Conservation (phyloP, 2,797 vertebrate species). For the Salarias fasciatus region DNA sequence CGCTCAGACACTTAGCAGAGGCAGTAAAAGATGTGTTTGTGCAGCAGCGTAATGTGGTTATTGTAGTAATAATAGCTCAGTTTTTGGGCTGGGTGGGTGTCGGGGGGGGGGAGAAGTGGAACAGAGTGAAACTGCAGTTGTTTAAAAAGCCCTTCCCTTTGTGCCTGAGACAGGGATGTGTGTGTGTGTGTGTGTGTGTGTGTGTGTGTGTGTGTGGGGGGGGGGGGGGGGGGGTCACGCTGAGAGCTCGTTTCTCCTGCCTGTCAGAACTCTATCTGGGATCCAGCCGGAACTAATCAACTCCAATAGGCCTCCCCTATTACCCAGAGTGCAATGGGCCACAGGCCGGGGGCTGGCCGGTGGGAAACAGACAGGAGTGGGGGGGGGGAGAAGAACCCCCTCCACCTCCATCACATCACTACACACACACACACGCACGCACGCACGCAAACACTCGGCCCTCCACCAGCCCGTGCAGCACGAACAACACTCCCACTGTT, state of each 20-base stretch:
- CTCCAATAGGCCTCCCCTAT: constrained; percentile 92
- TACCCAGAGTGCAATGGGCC: constrained; percentile 88
- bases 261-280: constrained; percentile 98
- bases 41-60: constrained; percentile 55
- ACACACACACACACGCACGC: constrained; percentile 41
- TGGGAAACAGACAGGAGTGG: constrained; percentile 78
- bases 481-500: constrained; percentile 86
- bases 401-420: not conserved
- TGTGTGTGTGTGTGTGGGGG: too few species aligned
- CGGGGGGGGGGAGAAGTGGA: constrained; percentile 31
- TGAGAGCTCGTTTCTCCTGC: constrained; percentile 90
- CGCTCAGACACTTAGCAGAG: constrained; percentile 3
- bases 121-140: constrained; percentile 72
- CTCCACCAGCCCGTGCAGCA: constrained; percentile 66
- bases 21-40: constrained; percentile 37
- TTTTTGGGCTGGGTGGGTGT: constrained; percentile 2
- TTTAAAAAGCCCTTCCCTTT: constrained; percentile 84
- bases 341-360: constrained; percentile 77
- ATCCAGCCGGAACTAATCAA: constrained; percentile 99
- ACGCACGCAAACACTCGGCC: constrained; percentile 56
- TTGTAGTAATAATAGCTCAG: constrained; percentile 50
- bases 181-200: constrained; percentile 25
- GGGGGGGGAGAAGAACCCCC: constrained; percentile 64
- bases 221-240: constrained; percentile 69
- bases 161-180: constrained; percentile 77